These are phyloP conservation scores for Archilochus colubris DNA, from an alignment of 2,113 vertebrate species.

Conservation along the genomic window DNA sequence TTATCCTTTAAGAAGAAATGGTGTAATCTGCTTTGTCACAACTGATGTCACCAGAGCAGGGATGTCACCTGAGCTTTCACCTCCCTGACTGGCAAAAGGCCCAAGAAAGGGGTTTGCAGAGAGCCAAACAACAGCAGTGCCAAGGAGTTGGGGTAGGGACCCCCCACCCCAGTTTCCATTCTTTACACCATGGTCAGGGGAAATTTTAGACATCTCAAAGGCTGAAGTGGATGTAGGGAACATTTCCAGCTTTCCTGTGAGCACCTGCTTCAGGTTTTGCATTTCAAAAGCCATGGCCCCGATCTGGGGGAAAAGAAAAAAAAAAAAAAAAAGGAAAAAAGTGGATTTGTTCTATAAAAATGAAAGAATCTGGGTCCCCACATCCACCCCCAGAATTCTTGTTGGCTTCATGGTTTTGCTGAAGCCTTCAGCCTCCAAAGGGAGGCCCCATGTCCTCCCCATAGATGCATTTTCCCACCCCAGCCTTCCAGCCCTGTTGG, in stretches of 20 bases:
- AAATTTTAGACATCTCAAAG: neutral
- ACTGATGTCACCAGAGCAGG: fast-evolving
- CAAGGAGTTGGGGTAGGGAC: fast-evolving
- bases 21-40: neutral
- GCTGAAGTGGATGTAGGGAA: neutral
- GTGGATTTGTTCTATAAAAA: neutral
- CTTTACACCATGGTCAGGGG: neutral
- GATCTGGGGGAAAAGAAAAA: too few relatives aligned
- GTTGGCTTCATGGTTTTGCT: neutral
- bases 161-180: neutral
- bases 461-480: fast-evolving
- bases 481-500: too few relatives aligned
- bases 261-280: neutral
- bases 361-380: neutral
- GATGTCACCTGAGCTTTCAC: neutral
- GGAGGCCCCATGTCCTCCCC: neutral
- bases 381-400: neutral
- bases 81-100: fast-evolving
- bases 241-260: neutral
- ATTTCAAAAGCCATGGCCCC: neutral
- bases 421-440: neutral
- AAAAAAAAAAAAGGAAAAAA: too few relatives aligned
- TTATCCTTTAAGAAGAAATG: neutral
- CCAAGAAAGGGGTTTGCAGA: neutral
- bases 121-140: neutral